Conservation (phyloP, 1,140 invertebrate genomes). For the Ericerus pela region DNA sequence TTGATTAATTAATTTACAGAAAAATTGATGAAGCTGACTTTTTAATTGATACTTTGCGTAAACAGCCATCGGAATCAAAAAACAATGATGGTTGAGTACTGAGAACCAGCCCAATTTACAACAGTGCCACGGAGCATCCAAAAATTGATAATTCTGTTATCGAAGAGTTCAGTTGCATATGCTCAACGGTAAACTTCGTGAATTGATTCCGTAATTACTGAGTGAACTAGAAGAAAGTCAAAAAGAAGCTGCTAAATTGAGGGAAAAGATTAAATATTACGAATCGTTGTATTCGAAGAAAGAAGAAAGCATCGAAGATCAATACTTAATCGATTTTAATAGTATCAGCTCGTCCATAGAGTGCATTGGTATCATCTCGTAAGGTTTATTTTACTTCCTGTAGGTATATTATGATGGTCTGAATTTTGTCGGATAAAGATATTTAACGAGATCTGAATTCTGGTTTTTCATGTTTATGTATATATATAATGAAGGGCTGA, state of each 20-base stretch:
- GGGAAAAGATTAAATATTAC: conserved; percentile 34
- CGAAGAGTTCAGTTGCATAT: conserved; percentile 40
- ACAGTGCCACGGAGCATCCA: conserved; percentile 33
- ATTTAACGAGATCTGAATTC: too few species aligned
- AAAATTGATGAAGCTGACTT: conserved; percentile 46
- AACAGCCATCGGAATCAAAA: conserved; percentile 22
- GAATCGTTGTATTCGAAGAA: conserved; percentile 23
- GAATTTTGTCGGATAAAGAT: too few species aligned
- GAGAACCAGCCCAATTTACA: conserved; percentile 22
- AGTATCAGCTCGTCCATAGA: not conserved
- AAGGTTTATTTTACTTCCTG: conserved; percentile 30
- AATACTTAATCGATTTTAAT: conserved; percentile 1
- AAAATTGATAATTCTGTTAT: conserved; percentile 41
- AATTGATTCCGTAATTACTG: conserved; percentile 38
- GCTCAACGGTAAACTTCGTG: conserved; percentile 21
- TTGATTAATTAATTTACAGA: too few species aligned
- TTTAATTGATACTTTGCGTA: conserved; percentile 34
- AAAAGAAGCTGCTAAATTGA: conserved; percentile 38
- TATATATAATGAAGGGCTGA: too few species aligned
- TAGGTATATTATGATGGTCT: too few species aligned
- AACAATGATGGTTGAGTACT: conserved; percentile 1
- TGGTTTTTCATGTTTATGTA: too few species aligned
- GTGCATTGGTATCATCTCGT: not conserved
- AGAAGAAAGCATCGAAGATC: not conserved
- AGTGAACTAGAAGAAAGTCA: conserved; percentile 41